phyloP scores from a whole-genome alignment of 2,888 invertebrate species.

The Eilema caniola region DNA sequence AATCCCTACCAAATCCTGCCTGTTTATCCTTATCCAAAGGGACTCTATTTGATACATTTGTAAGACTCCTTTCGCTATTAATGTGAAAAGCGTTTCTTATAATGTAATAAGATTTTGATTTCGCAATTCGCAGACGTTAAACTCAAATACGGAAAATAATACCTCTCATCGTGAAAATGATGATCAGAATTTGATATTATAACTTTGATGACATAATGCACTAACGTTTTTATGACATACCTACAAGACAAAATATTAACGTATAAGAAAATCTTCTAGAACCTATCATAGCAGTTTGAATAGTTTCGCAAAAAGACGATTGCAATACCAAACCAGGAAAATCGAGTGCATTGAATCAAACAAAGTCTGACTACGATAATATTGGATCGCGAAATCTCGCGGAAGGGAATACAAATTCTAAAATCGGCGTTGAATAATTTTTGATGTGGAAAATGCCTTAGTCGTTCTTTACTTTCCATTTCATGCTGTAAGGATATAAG shows the following conservation, averaged over 20 bases:
- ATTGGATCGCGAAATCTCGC: constrained; percentile 27
- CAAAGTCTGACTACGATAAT: constrained; percentile 33
- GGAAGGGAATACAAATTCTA: constrained; percentile 35
- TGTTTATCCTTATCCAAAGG: constrained; percentile 70
- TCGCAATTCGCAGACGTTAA: constrained; percentile 38
- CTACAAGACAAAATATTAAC: constrained; percentile 5
- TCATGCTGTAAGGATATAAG: constrained; percentile 48
- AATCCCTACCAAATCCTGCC: constrained; percentile 67
- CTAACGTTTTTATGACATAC: background rate
- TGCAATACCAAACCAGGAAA: constrained; percentile 20
- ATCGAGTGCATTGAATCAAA: constrained; percentile 42
- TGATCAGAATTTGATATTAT: constrained; percentile 21
- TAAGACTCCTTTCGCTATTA: constrained; percentile 48
- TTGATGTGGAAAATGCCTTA: constrained; percentile 18
- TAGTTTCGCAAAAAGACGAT: constrained; percentile 32
- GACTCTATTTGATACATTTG: constrained; percentile 67
- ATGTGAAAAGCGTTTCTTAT: constrained; percentile 48
- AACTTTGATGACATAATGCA: constrained; percentile 8
- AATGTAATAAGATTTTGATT: constrained; percentile 45
- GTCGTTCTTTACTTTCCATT: constrained; percentile 50
- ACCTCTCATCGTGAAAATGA: constrained; percentile 21
- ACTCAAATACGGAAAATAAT: constrained; percentile 37
- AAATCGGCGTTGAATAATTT: constrained; percentile 34
- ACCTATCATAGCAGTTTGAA: constrained; percentile 26
- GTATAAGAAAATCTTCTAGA: constrained; percentile 12